Evolutionary conservation across 2,888 invertebrate species (phyloP).

Genomic region (Tholera decimalis): DNA sequence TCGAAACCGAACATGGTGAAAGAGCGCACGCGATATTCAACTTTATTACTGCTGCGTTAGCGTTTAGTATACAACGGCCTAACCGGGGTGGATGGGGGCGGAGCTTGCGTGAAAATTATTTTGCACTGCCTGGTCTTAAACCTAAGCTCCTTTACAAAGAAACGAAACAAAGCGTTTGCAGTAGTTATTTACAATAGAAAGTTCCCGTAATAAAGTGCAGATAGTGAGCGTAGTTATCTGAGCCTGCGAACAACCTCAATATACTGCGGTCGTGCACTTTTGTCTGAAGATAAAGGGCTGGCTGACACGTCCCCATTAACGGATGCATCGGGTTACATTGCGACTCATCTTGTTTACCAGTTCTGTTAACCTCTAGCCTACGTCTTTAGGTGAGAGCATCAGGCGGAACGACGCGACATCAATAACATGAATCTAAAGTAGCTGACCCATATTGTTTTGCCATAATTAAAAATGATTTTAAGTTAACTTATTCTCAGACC

Average conservation of each 20-base stretch:
- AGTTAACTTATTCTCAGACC: too few species aligned
- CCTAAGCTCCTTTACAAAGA: slow-evolving; percentile 21
- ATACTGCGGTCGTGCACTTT: slow-evolving; percentile 58
- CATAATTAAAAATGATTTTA: too few species aligned
- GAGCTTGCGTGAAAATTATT: too few species aligned
- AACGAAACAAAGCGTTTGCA: slow-evolving; percentile 26
- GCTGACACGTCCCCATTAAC: slow-evolving; percentile 86
- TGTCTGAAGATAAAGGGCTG: slow-evolving; percentile 68
- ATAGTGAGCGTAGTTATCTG: slow-evolving; percentile 57
- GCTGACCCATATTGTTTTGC: too few species aligned
- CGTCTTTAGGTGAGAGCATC: background rate
- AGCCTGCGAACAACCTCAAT: slow-evolving; percentile 56
- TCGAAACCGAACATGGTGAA: too few species aligned
- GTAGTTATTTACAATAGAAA: slow-evolving; percentile 51
- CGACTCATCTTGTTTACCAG: slow-evolving; percentile 62
- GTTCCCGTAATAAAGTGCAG: slow-evolving; percentile 51
- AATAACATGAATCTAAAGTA: background rate
- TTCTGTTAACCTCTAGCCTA: slow-evolving; percentile 52
- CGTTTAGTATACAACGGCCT: too few species aligned
- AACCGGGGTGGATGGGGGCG: too few species aligned
- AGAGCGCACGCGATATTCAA: too few species aligned
- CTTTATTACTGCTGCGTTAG: too few species aligned
- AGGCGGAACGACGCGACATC: background rate
- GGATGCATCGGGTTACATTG: slow-evolving; percentile 80
- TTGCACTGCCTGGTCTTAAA: background rate